Percentiles rank a stretch among this genome's conserved stretches.
These are phyloP conservation scores for Bombus ignitus DNA, from an alignment of 1,140 invertebrate species.

Conservation along the genomic window DNA sequence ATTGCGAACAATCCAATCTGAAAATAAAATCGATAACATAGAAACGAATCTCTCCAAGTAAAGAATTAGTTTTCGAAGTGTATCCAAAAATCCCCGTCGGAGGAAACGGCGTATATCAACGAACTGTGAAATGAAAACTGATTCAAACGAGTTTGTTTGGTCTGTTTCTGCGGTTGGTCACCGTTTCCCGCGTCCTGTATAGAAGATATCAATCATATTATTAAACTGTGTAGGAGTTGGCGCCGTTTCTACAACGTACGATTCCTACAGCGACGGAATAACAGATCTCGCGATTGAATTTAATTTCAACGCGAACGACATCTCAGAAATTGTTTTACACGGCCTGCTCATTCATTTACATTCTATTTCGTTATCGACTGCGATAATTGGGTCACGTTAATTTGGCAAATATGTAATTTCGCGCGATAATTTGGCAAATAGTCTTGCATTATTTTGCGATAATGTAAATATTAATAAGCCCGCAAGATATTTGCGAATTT, in stretches of 20 bases:
- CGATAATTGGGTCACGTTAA: not conserved
- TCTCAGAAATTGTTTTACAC: not conserved
- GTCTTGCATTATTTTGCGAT: not conserved
- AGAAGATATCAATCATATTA: not conserved
- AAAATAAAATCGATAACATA: too few relatives aligned
- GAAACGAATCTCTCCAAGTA: not conserved
- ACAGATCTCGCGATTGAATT: not conserved
- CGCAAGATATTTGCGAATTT: not conserved
- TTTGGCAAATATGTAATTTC: not conserved
- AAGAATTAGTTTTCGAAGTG: not conserved
- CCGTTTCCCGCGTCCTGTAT: not conserved
- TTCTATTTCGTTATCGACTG: not conserved
- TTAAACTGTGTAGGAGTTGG: not conserved
- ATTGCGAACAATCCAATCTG: too few relatives aligned
- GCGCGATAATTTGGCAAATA: not conserved
- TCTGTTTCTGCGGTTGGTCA: not conserved
- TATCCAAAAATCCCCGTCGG: not conserved
- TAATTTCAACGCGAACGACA: not conserved
- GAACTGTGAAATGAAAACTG: not conserved
- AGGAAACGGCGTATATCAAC: not conserved
- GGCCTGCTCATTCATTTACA: too few relatives aligned
- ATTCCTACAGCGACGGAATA: not conserved
- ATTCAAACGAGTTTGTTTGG: not conserved
- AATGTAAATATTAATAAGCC: not conserved
- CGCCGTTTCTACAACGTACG: not conserved